Base-by-base conservation (phyloP, 1,140 invertebrate species). In the Pachypsylla venusta region DNA sequence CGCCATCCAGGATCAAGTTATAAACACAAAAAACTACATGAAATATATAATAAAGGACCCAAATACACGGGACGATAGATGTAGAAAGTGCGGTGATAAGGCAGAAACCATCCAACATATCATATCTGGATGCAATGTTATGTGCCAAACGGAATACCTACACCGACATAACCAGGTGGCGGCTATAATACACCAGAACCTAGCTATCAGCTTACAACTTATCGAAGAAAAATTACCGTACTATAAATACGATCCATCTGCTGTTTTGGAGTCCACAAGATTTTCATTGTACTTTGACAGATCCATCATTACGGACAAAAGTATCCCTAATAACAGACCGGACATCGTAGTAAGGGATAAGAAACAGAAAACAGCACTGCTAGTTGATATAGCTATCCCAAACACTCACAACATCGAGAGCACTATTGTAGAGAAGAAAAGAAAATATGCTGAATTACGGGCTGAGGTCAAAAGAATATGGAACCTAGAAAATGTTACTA, bases 1-100 rank as follows among this genome's bases (percentile, higher is more conserved):
- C 19, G 65, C 66, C 1, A 67, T 68, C 13, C 67, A 69, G 27
- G 67, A 69, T 28, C 65, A 69, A 35, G 58, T 68, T 0, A 64
- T 67, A 10, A 62, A 62, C n/a, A 69, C 65, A 1, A 61, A 26
- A 58, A 66, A 66, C 24, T 65, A 64, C 30, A 53, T 22, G 53
- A 67, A 67, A 62, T 24, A 63, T 27, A 65, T 68, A 13, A 58
- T 67, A 19, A 65, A 64, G 59, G 48, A 53, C 48, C 13, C 48
- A 16, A 13, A 53, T 12, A 22, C 20, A 13, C 5, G 12, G 16
- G 48, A 53, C 20, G 48, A 53, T 22, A 53, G 16, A 53, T 53
- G 48, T 16, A 53, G 48, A 53, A 53, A 53, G 20, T 53, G 48
- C 20, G 10, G 16, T 12, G 20, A 53, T 12, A 13, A 53, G 12